phyloP scores from a whole-genome alignment of 2,888 invertebrate species.

The Nomada goodeniana region DNA sequence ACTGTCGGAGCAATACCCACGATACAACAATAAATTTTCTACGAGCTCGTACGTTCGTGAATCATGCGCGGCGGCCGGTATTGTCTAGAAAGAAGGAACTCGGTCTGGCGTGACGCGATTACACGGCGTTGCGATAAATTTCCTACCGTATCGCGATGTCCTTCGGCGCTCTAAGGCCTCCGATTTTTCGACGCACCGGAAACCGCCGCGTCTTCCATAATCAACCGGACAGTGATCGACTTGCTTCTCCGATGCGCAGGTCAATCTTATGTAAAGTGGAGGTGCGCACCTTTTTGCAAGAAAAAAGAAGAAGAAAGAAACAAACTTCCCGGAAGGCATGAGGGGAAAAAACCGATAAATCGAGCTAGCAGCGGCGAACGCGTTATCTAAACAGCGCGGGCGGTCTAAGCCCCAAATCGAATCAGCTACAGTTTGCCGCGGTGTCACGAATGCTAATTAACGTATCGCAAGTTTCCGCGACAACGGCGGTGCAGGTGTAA shows the following conservation, averaged over 20 bases:
- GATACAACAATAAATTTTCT: constrained; percentile 64
- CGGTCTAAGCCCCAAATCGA: constrained; percentile 43
- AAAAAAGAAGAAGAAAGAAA: no score
- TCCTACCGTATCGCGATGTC: constrained; percentile 56
- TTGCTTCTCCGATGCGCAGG: background rate
- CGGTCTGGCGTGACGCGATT: constrained; percentile 58
- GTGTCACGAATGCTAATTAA: constrained; percentile 68
- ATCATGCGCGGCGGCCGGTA: constrained; percentile 66
- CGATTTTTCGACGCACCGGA: constrained; percentile 25
- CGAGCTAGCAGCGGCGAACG: background rate
- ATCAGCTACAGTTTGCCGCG: constrained; percentile 58
- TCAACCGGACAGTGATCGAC: background rate
- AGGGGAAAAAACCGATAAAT: background rate
- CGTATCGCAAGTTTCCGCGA: constrained; percentile 70
- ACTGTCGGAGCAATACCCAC: constrained; percentile 62
- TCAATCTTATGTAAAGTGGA: no score
- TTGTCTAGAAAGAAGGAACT: constrained; percentile 66
- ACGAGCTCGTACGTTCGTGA: constrained; percentile 61
- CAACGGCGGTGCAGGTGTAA: constrained; percentile 71
- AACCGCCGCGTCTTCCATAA: constrained; percentile 21
- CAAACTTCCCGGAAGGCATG: background rate
- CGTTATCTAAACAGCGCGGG: constrained; percentile 6
- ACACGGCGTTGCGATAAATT: constrained; percentile 65
- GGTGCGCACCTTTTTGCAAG: no score
- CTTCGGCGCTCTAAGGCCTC: constrained; percentile 33